Base-by-base conservation (phyloP, 2,888 invertebrate genomes). In the Dendrolimus pini region DNA sequence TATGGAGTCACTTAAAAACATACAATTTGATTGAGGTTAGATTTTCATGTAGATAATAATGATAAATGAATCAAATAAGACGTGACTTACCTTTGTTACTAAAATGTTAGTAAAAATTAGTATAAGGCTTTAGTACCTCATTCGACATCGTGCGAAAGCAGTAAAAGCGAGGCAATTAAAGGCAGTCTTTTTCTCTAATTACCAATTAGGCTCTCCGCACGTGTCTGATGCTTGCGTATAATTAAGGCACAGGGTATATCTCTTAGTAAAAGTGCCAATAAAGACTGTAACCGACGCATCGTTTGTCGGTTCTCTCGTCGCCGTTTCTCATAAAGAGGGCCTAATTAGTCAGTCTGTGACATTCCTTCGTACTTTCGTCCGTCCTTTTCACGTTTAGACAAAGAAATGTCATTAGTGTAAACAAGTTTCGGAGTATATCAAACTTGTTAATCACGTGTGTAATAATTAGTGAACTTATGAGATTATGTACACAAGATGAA, bases 391-490 rank as follows among this genome's bases (percentile, higher is more conserved):
- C 9, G 47, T 47, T 47, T 47, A 30, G 47, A 47, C 47, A 47
- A 47, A 47, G 47, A 47, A 47, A 47, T 47, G 12, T 47, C 47
- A 47, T 47, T 47, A 47, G 47, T 47, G 6, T 47, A 10, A 47
- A 47, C 12, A 12, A 9, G 47, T 30, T 30, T 30, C 30, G 6
- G 6, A 30, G 30, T 30, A 30, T 30, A 30, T 30, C 30, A 30
- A 30, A 3, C 30, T 3, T 30, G 68, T 69, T 77, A 79, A 76
- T 73, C 76, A 74, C 73, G 71, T 73, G 75, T 6, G 6, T 30
- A 30, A 30, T 6, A 30, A 30, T 30, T 30, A 30, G 30, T 30
- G 3, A 30, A 30, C 30, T 30, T 30, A 30, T 6, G 30, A 30
- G 30, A 30, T 30, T 30, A 30, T 30, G 2, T 30, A 30, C 30